phyloP scores from a whole-genome alignment of 92 coral and sea anemone species.

The Zoanthus solanderi region DNA sequence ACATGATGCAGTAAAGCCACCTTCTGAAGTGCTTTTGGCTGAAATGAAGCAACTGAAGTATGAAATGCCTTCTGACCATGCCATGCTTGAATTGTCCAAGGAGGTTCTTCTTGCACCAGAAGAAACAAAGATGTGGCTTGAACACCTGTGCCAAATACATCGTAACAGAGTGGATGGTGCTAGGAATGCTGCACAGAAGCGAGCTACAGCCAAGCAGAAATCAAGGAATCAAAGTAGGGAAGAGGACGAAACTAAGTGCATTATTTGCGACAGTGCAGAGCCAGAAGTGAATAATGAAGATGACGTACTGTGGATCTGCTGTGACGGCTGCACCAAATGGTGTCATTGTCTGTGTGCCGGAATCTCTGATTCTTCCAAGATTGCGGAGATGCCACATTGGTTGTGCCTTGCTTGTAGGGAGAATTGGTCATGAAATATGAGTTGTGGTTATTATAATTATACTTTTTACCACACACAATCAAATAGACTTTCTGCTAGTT shows the following conservation, averaged over 20 bases:
- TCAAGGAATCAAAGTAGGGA: conserved; percentile 12
- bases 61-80: conserved; percentile 42
- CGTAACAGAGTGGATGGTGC: conserved; percentile 46
- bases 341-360: conserved; percentile 48
- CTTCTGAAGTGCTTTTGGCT: conserved; percentile 35
- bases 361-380: conserved; percentile 14
- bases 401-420: conserved; percentile 46
- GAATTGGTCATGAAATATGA: conserved; percentile 40
- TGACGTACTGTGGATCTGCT: conserved; percentile 49
- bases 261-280: conserved; percentile 39
- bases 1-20: conserved; percentile 46
- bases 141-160: conserved; percentile 43
- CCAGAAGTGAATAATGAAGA: conserved; percentile 27
- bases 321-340: conserved; percentile 58
- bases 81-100: conserved; percentile 41
- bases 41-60: conserved; percentile 46
- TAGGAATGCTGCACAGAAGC: conserved; percentile 49
- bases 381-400: conserved; percentile 47
- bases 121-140: conserved; percentile 51
- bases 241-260: conserved; percentile 41
- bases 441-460: conserved; percentile 9
- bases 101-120: conserved; percentile 59
- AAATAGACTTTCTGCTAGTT: conserved; percentile 14
- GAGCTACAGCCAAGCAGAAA: conserved; percentile 38
- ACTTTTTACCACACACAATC: conserved; percentile 25